phyloP scores from a whole-genome alignment of 2,888 invertebrate species.

The Drosophila limbata region DNA sequence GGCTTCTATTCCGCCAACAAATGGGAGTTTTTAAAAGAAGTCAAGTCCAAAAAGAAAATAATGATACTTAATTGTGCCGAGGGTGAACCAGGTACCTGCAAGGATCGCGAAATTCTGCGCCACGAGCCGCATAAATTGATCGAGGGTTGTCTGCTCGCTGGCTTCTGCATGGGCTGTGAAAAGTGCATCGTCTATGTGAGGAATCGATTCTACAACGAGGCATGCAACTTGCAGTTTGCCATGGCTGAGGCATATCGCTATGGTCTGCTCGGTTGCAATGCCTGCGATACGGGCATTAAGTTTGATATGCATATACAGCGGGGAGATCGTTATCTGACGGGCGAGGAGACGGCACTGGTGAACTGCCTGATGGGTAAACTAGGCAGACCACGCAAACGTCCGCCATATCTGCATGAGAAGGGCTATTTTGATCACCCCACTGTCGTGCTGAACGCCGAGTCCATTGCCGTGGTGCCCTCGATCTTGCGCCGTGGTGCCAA shows the following conservation, averaged over 20 bases:
- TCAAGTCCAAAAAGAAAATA: conserved; percentile 88
- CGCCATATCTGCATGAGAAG: conserved; percentile 99
- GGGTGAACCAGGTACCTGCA: conserved; percentile 97
- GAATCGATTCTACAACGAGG: conserved; percentile 99
- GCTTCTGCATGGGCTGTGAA: conserved; percentile 96
- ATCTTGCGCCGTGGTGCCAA: conserved; percentile 96
- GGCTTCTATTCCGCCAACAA: conserved; percentile 98
- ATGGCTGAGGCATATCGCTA: conserved; percentile 98
- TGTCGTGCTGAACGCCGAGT: conserved; percentile 98
- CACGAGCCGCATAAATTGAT: conserved; percentile 98
- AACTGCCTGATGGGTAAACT: conserved; percentile 99
- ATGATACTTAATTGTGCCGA: conserved; percentile 99
- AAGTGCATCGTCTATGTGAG: conserved; percentile 99
- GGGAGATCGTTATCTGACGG: conserved; percentile 99
- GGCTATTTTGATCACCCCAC: conserved; percentile 99
- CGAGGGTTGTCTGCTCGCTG: conserved; percentile 97
- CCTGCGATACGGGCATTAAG: conserved; percentile 97
- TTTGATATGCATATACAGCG: conserved; percentile 98
- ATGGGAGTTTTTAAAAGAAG: conserved; percentile 87
- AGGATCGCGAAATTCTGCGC: conserved; percentile 98
- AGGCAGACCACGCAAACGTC: conserved; percentile 98
- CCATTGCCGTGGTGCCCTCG: conserved; percentile 96
- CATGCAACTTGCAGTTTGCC: conserved; percentile 97
- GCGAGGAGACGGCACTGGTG: conserved; percentile 98
- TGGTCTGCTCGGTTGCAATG: conserved; percentile 96